Base-by-base conservation (phyloP, 2,113 vertebrate species). In the Xiphophorus hellerii region DNA sequence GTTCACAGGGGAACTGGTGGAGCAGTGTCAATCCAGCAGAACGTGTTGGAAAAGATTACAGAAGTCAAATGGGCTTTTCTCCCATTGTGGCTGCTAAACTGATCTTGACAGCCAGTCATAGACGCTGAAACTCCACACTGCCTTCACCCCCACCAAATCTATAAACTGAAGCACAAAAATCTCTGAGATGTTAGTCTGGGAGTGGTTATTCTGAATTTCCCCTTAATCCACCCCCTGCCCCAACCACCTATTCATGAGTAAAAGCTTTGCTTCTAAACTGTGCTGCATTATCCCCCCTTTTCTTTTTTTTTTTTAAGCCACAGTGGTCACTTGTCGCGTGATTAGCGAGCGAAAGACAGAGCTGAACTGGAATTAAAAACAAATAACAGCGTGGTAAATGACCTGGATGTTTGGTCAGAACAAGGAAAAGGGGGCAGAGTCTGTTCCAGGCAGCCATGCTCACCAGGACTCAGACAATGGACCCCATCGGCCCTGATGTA, bases 401-500 rank as follows among this genome's bases (percentile, higher is more conserved):
- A 90, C 90, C 92, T 92, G 90, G 90, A 92, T 93, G 89, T 93
- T 37, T 72, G 87, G 85, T 84, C 77, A 75, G 89, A 69, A 73
- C 86, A 81, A 75, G 54, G 76, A 73, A 78, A 69, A 69, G 80
- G 33, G 69, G 60, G 35, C 13, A 0, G 54, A 6, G 76, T 76
- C 78, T 86, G 84, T 80, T 88, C 73, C 73, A 87, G 68, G 83
- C 83, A 86, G 68, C 90, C 90, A 82, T 89, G 95, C 95, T 95
- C 96, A 96, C 97, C 95, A 95, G 94, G 94, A 93, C 90, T 93
- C 95, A 97, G 96, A 98, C 97, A 98, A 98, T 97, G 94, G 96
- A 96, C 95, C 96, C 96, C 96, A 94, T 98, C 95, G 96, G 94
- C 95, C 94, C 96, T 98, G 97, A 99, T 98, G 96, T 95, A 93